These are phyloP conservation scores for Chloroceryle aenea DNA, from an alignment of 2,113 vertebrate genomes.

Conservation along the genomic window DNA sequence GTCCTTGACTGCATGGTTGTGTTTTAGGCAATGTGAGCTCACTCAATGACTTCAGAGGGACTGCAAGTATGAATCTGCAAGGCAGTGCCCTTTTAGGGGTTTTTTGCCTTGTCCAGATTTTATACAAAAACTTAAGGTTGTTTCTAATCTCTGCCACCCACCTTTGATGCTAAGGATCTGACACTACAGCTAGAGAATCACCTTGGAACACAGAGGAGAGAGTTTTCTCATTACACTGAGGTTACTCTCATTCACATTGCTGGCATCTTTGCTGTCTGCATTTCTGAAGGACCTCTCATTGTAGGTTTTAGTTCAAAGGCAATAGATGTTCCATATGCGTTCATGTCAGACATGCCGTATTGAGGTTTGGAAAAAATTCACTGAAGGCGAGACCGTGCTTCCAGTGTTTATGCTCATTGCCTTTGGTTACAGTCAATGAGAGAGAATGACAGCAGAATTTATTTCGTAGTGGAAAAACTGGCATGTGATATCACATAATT, in stretches of 20 bases:
- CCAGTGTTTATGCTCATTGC: not conserved
- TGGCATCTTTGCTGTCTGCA: not conserved
- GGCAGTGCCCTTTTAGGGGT: not conserved
- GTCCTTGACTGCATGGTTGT: not conserved
- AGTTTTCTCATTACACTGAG: not conserved
- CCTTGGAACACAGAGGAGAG: accelerated
- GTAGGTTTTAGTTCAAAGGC: not conserved
- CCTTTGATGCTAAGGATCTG: not conserved
- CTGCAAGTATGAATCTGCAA: not conserved
- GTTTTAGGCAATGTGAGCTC: not conserved
- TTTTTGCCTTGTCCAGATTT: not conserved
- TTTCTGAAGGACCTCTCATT: not conserved
- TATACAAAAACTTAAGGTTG: not conserved
- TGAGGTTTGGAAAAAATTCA: slow-evolving; percentile 36
- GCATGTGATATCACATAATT: not conserved
- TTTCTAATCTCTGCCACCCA: not conserved
- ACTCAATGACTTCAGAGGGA: not conserved
- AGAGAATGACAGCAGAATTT: not conserved
- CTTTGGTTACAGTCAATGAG: not conserved
- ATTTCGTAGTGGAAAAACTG: not conserved
- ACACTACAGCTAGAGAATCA: not conserved
- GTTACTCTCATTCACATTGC: not conserved
- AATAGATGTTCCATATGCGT: not conserved
- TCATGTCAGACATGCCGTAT: not conserved
- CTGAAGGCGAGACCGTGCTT: not conserved